Evolutionary conservation across 2,888 invertebrate genomes (phyloP), one percentile per base, ranked within the genome.

Genomic region (Epistrophella euchroma): DNA sequence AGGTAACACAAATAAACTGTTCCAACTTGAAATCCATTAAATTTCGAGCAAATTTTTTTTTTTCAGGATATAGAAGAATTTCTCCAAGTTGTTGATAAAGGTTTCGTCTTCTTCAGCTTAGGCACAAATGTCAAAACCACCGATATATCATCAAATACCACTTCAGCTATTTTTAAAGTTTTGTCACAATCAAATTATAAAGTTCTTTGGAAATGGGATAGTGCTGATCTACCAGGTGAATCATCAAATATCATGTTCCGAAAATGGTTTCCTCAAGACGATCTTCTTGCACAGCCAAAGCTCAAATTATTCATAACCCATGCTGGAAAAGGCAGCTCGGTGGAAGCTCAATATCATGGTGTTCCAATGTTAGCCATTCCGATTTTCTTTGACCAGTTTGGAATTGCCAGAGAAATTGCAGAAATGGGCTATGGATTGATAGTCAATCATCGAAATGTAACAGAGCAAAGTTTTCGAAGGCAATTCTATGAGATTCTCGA

Each of bases 241-340:
- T 93, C 95, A 0, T 88, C 92, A 0, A 95, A 95, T 90, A 92
- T 96, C 0, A 92, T 94, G 68, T 91, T 94, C 6, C 91, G 92
- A 45, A 94, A 94, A 84, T 96, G 96, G 96, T 89, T 95, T 17
- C 96, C 96, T 0, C 96, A 96, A 89, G 94, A 93, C 64, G 95
- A 94, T 88, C 93, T 95, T 58, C 90, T 95, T 91, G 94, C 93
- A 1, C 94, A 94, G 90, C 93, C 93, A 0, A 94, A 94, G 68
- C 89, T 93, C 4, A 94, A 93, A 89, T 89, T 94, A 1, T 95
- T 96, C 88, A 93, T 96, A 88, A 94, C 94, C 0, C 95, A 95
- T 88, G 95, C 95, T 1, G 95, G 95, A 9, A 92, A 94, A 83
- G 94, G 95, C 86, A 94, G 95, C 62, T 93, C 94, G 3, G 94